Evolutionary conservation across 2,797 vertebrate species (phyloP), one percentile per base, ranked within the genome.

Genomic region (Catostomus latipinnis): DNA sequence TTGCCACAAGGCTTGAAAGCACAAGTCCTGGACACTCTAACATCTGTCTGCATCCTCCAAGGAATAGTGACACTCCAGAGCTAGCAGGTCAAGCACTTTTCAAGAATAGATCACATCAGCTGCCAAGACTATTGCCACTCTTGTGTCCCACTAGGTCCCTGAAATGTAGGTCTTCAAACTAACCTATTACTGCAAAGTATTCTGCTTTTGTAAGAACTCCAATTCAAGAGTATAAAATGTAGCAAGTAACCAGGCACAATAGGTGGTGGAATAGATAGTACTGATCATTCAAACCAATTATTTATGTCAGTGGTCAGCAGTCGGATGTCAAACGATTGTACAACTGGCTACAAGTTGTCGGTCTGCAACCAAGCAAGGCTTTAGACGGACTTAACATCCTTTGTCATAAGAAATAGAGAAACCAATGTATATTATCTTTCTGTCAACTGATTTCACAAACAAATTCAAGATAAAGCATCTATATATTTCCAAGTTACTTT

Each of bases 51-150:
- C 82, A 88, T 89, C 84, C 90, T 87, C 85, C 81, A 86, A 88
- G 89, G 90, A 85, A 81, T 82, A 86, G 34, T 83, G 76, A 88
- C 78, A 74, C 82, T 89, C 61, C 73, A 81, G 87, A 87, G 82
- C 86, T 74, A 81, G 89, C 82, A 88, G 91, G 90, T 92, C 91
- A 90, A 90, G 83, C 88, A 72, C 71, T 86, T 90, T 91, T 92
- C 87, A 90, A 89, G 86, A 81, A 86, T 77, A 87, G 74, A 80
- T 81, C 76, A 78, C 87, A 89, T 90, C 87, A 90, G 87, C 87
- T 85, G 87, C 81, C 80, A 82, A 84, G 82, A 83, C 86, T 86
- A 84, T 84, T 58, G 82, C 90, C 88, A 90, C 89, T 88, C 88
- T 83, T 82, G 81, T 85, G 87, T 84, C 82, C 84, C 83, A 76